Conservation (phyloP, 2,888 invertebrate species). For the Polymixis lichenea region DNA sequence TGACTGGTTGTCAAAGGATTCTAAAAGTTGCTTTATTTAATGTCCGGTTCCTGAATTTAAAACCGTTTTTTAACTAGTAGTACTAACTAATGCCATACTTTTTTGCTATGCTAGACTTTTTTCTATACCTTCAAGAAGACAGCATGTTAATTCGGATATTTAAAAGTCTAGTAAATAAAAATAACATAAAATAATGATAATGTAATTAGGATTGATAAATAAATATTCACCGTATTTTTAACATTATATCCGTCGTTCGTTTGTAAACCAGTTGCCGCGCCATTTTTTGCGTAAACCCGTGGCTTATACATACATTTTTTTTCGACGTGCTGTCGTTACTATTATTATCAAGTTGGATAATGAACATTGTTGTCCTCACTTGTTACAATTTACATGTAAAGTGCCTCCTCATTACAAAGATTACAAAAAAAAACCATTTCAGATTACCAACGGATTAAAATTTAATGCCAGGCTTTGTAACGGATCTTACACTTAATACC, state of each 20-base stretch:
- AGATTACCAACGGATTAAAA: constrained; percentile 46
- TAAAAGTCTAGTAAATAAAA: background rate
- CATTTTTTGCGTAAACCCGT: background rate
- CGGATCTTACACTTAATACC: constrained; percentile 6
- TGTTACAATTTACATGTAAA: constrained; percentile 28
- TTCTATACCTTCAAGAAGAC: background rate
- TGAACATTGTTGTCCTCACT: constrained; percentile 20
- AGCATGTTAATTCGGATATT: background rate
- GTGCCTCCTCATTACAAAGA: background rate
- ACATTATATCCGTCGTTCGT: background rate
- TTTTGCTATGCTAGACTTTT: background rate
- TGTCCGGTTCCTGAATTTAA: background rate
- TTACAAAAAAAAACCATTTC: constrained; percentile 7
- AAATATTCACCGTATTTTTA: constrained; percentile 4
- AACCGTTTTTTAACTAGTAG: background rate
- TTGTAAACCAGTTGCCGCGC: constrained; percentile 23
- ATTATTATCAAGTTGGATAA: constrained; percentile 31
- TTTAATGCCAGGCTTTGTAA: constrained; percentile 22
- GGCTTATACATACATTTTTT: constrained; percentile 9
- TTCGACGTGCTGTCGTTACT: too few species aligned
- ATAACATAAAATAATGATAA: background rate
- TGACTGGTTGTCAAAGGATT: background rate
- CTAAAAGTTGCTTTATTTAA: background rate
- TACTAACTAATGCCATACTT: constrained; percentile 10
- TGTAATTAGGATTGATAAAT: background rate